phyloP scores from a whole-genome alignment of 2,888 invertebrate genomes.

The Antitype chi region DNA sequence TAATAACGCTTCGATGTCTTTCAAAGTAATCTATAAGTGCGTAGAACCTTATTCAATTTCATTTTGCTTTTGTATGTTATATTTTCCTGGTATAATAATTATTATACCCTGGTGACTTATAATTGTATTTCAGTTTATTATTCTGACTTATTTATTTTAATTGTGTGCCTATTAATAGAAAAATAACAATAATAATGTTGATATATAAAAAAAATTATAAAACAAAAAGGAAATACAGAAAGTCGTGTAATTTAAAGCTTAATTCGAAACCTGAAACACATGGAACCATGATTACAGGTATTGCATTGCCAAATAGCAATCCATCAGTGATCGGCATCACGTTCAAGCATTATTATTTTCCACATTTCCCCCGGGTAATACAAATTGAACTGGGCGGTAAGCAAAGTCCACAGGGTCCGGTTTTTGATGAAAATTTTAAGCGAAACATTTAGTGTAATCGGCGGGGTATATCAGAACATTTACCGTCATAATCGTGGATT shows the following conservation, averaged over 20 bases:
- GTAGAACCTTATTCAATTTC: slow-evolving; percentile 3
- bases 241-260: neutral
- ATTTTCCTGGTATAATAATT: neutral
- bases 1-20: slow-evolving; percentile 32
- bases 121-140: neutral
- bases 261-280: neutral
- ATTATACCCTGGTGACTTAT: neutral
- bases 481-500: neutral
- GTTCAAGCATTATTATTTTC: slow-evolving; percentile 24
- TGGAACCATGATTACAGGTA: neutral
- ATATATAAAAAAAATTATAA: no score
- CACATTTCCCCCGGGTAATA: slow-evolving; percentile 24
- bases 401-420: slow-evolving; percentile 19
- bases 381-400: slow-evolving; percentile 27
- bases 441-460: slow-evolving; percentile 15
- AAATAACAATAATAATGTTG: neutral
- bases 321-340: slow-evolving; percentile 21
- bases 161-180: neutral
- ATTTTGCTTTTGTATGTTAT: neutral
- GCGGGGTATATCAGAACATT: slow-evolving; percentile 4
- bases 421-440: slow-evolving; percentile 22
- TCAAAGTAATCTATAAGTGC: slow-evolving; percentile 24
- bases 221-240: neutral
- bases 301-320: slow-evolving; percentile 37
- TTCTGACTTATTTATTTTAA: neutral